Evolutionary conservation across 2,888 invertebrate genomes (phyloP), one percentile per base, ranked within the genome.

Genomic region (Bembecia ichneumoniformis): DNA sequence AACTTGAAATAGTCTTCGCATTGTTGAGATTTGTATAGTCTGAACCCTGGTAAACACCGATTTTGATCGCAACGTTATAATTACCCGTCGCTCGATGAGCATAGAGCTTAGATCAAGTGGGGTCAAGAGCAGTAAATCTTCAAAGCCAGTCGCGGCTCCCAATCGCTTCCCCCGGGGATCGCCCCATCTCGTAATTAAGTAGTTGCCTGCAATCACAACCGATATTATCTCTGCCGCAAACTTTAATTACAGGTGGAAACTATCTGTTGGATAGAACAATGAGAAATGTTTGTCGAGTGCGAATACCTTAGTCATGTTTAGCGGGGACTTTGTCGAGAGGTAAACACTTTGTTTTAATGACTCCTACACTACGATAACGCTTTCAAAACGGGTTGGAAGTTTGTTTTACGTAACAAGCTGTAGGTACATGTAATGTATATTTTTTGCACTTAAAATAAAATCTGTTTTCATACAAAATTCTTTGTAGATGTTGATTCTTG

Each of bases 101-200:
- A 44, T 49, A 16, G 49, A 43, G 50, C 47, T 35, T 3, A 43
- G 50, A 50, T 74, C 72, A 77, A 77, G 70, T 69, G 65, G 68
- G 81, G 79, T 77, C 77, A 77, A 74, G 66, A 71, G 67, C 65
- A 64, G 70, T 81, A 77, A 80, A 80, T 80, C 79, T 73, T 68
- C 50, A 58, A 58, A 64, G 64, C 62, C 65, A 63, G 66, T 66
- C 56, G 47, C 49, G 48, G 50, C 51, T 47, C 51, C 35, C 59
- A 62, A 71, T 74, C 64, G 62, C 59, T 55, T 67, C 71, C 66
- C 69, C 47, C 47, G 66, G 64, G 71, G 46, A 28, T 20, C 20
- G 20, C 3, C 46, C 56, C 56, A 59, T 64, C 64, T 59, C 56
- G 72, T 79, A 81, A 81, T 80, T 77, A 82, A 80, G 77, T 74